phyloP scores from a whole-genome alignment of 2,113 vertebrate genomes.

The Otis tarda region DNA sequence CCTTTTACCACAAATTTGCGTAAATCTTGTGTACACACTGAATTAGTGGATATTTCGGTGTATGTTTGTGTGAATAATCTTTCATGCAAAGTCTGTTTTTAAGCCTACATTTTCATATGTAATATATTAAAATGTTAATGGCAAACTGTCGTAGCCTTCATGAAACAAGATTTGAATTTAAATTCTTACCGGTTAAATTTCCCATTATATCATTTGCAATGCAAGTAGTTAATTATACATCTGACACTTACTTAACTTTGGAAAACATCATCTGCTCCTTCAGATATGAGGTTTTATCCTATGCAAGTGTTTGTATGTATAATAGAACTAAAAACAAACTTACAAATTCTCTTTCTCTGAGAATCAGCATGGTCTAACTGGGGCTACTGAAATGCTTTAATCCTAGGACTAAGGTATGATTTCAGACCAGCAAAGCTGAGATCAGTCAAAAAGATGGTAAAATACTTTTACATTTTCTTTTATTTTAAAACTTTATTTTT shows the following conservation, averaged over 20 bases:
- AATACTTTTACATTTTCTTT: neutral
- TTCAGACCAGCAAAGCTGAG: neutral
- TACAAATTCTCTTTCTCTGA: neutral
- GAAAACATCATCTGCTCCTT: conserved; percentile 19
- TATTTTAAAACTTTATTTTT: neutral
- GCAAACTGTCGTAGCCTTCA: conserved; percentile 35
- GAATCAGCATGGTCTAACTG: neutral
- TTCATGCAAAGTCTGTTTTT: conserved; percentile 48
- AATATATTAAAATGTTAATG: conserved; percentile 46
- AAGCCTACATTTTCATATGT: conserved; percentile 50
- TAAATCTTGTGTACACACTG: conserved; percentile 32
- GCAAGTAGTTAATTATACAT: conserved; percentile 54
- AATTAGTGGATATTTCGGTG: neutral
- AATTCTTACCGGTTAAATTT: conserved; percentile 54
- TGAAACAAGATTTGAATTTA: conserved; percentile 52
- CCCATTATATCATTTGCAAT: conserved; percentile 66
- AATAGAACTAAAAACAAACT: neutral
- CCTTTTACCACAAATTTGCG: conserved; percentile 32
- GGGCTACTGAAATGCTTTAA: neutral
- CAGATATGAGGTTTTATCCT: neutral
- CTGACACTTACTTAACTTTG: conserved; percentile 41
- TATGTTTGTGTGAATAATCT: conserved; percentile 45
- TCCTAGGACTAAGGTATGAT: neutral
- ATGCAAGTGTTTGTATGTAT: neutral
- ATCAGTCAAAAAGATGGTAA: neutral